phyloP scores from a whole-genome alignment of 2,113 vertebrate genomes.

The Leptodactylus fuscus region DNA sequence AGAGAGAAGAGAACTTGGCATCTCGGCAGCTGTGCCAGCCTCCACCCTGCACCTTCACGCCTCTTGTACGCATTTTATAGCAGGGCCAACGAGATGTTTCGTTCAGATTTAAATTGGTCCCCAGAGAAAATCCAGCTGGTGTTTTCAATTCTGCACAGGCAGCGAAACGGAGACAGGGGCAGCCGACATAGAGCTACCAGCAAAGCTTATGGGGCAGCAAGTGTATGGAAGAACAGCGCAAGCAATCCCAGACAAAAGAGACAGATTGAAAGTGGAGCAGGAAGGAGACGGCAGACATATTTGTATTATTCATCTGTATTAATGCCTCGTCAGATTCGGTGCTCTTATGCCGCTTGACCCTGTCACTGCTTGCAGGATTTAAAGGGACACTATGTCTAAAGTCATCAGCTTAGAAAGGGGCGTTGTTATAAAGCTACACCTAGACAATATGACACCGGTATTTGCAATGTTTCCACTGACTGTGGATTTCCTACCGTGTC shows the following conservation, averaged over 20 bases:
- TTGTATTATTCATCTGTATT: constrained; percentile 31
- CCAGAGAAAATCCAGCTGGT: constrained; percentile 54
- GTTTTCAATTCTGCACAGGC: constrained; percentile 54
- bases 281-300: neutral
- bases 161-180: constrained; percentile 36
- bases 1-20: constrained; percentile 27
- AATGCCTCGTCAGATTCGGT: neutral
- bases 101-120: constrained; percentile 56
- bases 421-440: too few relatives aligned
- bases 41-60: constrained; percentile 50
- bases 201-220: constrained; percentile 23
- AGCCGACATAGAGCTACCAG: constrained; percentile 21
- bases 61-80: constrained; percentile 46
- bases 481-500: too few relatives aligned
- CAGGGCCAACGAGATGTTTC: constrained; percentile 54
- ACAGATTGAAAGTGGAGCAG: neutral
- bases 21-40: constrained; percentile 49
- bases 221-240: neutral
- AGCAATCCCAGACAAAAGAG: constrained; percentile 10
- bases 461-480: too few relatives aligned
- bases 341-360: neutral
- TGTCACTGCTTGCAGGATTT: neutral
- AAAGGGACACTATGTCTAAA: neutral
- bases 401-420: neutral
- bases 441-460: too few relatives aligned